Percentiles rank a stretch among this genome's conserved stretches.
Conservation (phyloP, 1,140 invertebrate genomes). For the Drosophila sp. region DNA sequence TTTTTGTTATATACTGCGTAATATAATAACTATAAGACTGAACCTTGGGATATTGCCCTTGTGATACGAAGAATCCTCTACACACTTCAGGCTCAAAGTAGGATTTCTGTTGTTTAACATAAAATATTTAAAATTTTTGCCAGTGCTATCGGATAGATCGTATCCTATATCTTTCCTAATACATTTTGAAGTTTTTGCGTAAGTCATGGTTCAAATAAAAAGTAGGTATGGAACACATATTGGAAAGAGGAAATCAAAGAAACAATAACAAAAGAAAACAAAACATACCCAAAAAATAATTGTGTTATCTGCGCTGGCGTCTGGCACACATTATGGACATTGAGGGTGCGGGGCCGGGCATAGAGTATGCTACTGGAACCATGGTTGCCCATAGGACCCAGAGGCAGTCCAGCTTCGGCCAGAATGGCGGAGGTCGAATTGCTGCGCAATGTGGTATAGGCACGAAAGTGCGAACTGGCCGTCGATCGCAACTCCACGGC, state of each 20-base stretch:
- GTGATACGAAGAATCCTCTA: no score
- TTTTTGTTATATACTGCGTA: no score
- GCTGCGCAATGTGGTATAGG: conserved; percentile 67
- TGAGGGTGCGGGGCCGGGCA: conserved; percentile 74
- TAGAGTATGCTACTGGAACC: conserved; percentile 48
- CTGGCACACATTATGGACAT: conserved; percentile 76
- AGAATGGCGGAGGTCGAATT: conserved; percentile 74
- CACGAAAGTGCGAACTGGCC: conserved; percentile 40
- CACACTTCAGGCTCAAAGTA: no score
- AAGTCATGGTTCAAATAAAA: not conserved
- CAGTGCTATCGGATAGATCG: no score
- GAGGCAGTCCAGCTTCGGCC: conserved; percentile 46
- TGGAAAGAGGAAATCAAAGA: conserved; percentile 7
- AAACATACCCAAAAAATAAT: conserved; percentile 81
- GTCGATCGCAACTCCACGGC: conserved; percentile 62
- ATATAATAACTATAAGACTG: no score
- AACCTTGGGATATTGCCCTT: no score
- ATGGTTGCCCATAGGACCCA: conserved; percentile 27
- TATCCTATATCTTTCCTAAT: no score
- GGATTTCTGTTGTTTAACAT: no score
- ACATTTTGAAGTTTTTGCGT: no score
- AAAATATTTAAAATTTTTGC: no score
- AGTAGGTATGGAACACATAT: not conserved
- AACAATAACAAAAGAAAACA: conserved; percentile 21
- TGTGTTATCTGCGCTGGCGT: conserved; percentile 78